phyloP scores from a whole-genome alignment of 1,140 invertebrate genomes.

The Asbolus verrucosus region DNA sequence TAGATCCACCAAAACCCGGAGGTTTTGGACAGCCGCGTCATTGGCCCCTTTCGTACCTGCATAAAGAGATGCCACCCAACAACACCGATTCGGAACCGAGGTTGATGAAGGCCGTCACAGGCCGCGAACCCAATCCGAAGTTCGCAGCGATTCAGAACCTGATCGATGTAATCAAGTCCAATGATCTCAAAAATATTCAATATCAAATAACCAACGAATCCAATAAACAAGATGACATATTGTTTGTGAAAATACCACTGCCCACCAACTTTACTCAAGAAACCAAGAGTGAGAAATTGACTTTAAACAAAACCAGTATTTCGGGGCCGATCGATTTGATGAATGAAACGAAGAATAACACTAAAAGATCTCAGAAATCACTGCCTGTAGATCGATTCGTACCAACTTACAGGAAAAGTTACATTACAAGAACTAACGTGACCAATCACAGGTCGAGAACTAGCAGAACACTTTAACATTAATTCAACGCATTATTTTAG shows the following conservation, averaged over 20 bases:
- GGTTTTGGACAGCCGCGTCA: conserved; percentile 68
- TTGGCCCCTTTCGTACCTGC: conserved; percentile 77
- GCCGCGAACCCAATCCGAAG: conserved; percentile 50
- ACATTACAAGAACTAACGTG: conserved; percentile 56
- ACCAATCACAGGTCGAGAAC: conserved; percentile 42
- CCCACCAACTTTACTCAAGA: conserved; percentile 57
- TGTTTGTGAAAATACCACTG: conserved; percentile 62
- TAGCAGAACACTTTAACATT: conserved; percentile 33
- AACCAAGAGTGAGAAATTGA: conserved; percentile 35
- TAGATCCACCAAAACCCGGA: conserved; percentile 66
- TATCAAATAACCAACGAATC: conserved; percentile 60
- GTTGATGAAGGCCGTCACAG: conserved; percentile 43
- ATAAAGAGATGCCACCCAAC: conserved; percentile 72
- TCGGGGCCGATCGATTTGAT: conserved; percentile 46
- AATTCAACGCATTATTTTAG: neutral
- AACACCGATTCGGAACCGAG: conserved; percentile 47
- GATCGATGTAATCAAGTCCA: conserved; percentile 61
- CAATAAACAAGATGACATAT: conserved; percentile 57
- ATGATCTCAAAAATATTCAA: conserved; percentile 60
- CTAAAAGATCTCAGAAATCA: conserved; percentile 39
- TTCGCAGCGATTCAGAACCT: conserved; percentile 61
- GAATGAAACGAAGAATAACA: conserved; percentile 29
- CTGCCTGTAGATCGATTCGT: conserved; percentile 18
- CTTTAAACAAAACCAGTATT: conserved; percentile 26
- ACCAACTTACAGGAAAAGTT: conserved; percentile 54